Evolutionary conservation across 2,797 vertebrate species (phyloP), one percentile per base, ranked within the genome.

Genomic region (Graptemys geographica): DNA sequence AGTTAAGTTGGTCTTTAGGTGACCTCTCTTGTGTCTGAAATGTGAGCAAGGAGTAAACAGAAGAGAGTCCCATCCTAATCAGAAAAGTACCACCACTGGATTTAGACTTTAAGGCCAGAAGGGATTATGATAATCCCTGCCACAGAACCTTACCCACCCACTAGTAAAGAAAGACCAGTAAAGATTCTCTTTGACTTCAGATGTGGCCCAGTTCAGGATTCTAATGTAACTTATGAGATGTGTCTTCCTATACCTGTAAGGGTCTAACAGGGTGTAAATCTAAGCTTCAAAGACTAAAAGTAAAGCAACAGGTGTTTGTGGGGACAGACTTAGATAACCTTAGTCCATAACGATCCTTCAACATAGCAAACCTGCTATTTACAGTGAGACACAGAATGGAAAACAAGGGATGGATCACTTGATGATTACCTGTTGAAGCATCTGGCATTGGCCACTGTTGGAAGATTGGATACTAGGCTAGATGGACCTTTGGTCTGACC

Each of bases 251-350:
- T 28, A 44, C 44, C 8, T 49, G 10, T 49, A 44, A 49, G 8
- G 74, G 31, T 28, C 27, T 49, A 49, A 78, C 15, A 78, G 27
- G 9, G 7, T 31, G 4, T 28, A 44, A 82, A n/a, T 28, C 21
- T 55, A n/a, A 44, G 25, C 41, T 12, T 23, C 79, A 79, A 10
- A 85, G 79, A 12, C 33, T n/a, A 87, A 4, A 41, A 74, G 33
- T 10, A 11, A 18, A 25, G 7, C 28, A 33, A 53, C 4, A 8
- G 9, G 4, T 11, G 33, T 23, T 81, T 74, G 33, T 0, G 0
- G 57, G 41, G 33, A 52, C 37, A n/a, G 2, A 49, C 25, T 49
- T 47, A 49, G 15, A 78, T 49, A 2, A 74, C 21, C 23, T 28
- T 76, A 28, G 4, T 11, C 44, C 44, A 49, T 47, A 31, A 9